A percentile compares a stretch with the other conserved stretches of the same genome.
Conservation (phyloP, 1,140 invertebrate genomes). For the Magallana ariakensis region DNA sequence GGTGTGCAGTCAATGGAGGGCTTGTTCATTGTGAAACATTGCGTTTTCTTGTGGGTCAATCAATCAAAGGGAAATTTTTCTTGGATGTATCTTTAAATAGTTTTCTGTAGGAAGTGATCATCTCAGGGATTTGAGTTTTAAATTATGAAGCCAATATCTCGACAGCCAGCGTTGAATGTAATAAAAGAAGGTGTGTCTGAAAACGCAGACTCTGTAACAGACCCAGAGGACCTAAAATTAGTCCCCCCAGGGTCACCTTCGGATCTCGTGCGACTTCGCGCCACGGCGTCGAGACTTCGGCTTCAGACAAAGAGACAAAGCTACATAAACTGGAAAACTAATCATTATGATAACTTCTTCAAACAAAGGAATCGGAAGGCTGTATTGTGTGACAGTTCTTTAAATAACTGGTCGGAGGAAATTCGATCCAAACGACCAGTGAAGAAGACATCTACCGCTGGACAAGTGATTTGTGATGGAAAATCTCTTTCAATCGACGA, state of each 20-base stretch:
- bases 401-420: background rate
- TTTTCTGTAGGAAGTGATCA: background rate
- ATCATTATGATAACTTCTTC: slow-evolving; percentile 13
- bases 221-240: background rate
- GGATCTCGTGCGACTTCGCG: background rate
- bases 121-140: background rate
- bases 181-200: slow-evolving; percentile 3
- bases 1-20: background rate
- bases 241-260: background rate
- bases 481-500: background rate
- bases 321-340: slow-evolving; percentile 15
- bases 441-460: background rate
- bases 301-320: background rate
- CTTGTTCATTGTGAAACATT: background rate
- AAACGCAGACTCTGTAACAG: background rate
- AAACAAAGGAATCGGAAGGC: slow-evolving; percentile 5
- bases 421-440: background rate
- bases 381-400: background rate
- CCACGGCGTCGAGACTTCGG: background rate
- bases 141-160: background rate
- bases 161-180: background rate
- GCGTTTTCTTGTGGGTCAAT: background rate
- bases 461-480: background rate
- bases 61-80: background rate
- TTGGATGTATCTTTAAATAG: background rate